Evolutionary conservation across 1,140 invertebrate species (phyloP).

Genomic region (Atopsyche davidsoni): DNA sequence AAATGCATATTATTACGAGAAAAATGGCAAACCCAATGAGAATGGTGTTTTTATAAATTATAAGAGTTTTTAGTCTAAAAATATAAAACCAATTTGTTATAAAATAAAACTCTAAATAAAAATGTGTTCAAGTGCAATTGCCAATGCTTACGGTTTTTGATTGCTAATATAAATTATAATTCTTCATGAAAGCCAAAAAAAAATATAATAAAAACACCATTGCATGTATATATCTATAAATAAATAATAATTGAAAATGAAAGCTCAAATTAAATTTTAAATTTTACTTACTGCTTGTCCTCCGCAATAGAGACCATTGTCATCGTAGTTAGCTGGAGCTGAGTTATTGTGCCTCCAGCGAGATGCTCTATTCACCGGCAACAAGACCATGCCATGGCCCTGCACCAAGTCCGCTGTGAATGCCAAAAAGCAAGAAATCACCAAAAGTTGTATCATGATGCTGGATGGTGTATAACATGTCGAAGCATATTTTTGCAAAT

Average conservation of each 20-base stretch:
- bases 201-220: not conserved
- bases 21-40: no score
- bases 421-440: no score
- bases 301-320: conserved; percentile 64
- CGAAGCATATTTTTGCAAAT: no score
- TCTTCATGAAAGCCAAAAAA: no score
- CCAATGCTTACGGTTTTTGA: not conserved
- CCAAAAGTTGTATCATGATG: no score
- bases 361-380: conserved; percentile 60
- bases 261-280: not conserved
- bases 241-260: conserved; percentile 9
- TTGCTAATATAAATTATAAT: not conserved
- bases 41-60: no score
- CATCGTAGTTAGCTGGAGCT: conserved; percentile 55
- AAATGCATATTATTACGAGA: not conserved
- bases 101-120: not conserved
- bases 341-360: conserved; percentile 57
- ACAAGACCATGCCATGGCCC: conserved; percentile 63
- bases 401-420: not conserved
- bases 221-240: not conserved
- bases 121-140: not conserved
- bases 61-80: not conserved
- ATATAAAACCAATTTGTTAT: not conserved
- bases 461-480: no score
- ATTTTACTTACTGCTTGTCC: conserved; percentile 48